Percentiles rank a stretch among this genome's conserved stretches.
These are phyloP conservation scores for Danionella dracula DNA, from an alignment of 2,797 vertebrate genomes.

Conservation along the genomic window DNA sequence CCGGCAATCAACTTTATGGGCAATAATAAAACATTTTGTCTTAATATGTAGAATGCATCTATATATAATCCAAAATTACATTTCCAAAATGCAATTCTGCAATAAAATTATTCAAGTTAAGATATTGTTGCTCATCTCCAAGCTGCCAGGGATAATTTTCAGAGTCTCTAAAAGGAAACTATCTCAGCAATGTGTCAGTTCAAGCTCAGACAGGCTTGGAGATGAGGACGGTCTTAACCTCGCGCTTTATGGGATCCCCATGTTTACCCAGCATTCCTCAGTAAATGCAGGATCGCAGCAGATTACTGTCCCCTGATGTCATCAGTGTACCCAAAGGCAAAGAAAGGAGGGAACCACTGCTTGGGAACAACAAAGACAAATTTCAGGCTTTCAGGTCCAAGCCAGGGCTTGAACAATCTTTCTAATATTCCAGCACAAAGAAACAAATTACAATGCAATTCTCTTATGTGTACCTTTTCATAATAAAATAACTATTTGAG, in stretches of 20 bases:
- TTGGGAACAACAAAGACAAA: neutral
- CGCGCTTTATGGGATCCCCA: conserved; percentile 8
- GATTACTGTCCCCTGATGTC: conserved; percentile 11
- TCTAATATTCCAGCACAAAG: too few relatives aligned
- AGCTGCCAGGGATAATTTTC: neutral
- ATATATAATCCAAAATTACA: neutral
- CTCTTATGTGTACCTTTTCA: too few relatives aligned
- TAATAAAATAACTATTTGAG: too few relatives aligned
- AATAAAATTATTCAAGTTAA: neutral
- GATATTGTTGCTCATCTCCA: neutral
- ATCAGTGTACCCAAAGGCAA: neutral
- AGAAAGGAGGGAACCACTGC: neutral
- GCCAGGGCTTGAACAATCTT: neutral
- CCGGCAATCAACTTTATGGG: too few relatives aligned
- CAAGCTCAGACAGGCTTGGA: conserved; percentile 1
- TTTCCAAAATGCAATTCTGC: neutral
- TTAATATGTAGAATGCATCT: neutral
- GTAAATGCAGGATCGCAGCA: conserved; percentile 11
- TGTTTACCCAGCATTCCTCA: conserved; percentile 28
- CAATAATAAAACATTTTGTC: too few relatives aligned
- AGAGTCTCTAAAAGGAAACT: too few relatives aligned
- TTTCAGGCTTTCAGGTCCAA: neutral
- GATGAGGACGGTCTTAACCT: conserved; percentile 2
- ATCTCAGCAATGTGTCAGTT: neutral
- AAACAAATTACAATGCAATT: too few relatives aligned